Base-by-base conservation (phyloP, 2,113 vertebrate species). In the Chunga burmeisteri region DNA sequence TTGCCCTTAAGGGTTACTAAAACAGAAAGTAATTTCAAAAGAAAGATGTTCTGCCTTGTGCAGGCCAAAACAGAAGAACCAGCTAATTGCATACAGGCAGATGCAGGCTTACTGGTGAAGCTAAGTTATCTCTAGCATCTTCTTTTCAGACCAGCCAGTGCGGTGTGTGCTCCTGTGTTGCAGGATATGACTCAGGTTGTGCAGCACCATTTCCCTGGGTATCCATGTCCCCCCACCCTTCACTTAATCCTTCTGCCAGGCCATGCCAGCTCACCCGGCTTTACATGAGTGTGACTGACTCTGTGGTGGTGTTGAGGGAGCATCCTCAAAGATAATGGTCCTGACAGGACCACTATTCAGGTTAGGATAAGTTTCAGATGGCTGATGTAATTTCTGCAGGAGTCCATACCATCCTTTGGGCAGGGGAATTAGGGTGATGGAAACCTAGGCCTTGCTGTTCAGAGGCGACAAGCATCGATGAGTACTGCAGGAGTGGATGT, bases 141-240 rank as follows among this genome's bases (percentile, higher is more conserved):
- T 50, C 17, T 32, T 20, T 65, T 42, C 44, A 62, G 56, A 86
- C 7, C 30, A 80, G 47, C 14, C 26, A 53, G 26, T 55, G 29
- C 26, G 29, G 12, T 46, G 17, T 16, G 16, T 20, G 29, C 13
- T n/a, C 36, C 56, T 71, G 7, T 5, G 19, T 8, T 55, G n/a
- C 21, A 36, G 59, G 36, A 3, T 11, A 36, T 20, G 49, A 52
- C 74, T n/a, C 26, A 59, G 29, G 9, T 20, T 26, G 25, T 26
- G 30, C n/a, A 14, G 25, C 38, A 70, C 38, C 30, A 30, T 49
- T 38, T 49, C 22, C 25, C 4, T 1, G 5, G 8, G 70, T 23
- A 55, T 11, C 21, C 9, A 10, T 10, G 4, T 26, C 12, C 14
- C 46, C 26, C 6, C 7, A 4, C 0, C 0, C 32, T 59, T 32